Base-by-base conservation (phyloP, 1,140 invertebrate species). In the Aleiodes sp. region DNA sequence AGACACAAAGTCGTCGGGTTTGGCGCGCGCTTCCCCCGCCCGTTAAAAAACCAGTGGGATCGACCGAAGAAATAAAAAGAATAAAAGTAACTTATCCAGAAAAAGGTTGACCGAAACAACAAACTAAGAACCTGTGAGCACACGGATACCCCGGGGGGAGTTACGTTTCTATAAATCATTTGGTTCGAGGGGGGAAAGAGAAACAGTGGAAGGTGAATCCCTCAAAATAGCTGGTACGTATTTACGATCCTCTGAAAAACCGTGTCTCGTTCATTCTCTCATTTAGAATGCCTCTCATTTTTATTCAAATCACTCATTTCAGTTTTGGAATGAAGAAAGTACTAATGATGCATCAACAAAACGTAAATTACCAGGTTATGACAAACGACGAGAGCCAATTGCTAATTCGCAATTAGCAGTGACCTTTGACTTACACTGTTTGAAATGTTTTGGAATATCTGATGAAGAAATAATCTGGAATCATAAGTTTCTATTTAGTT, bases 141-240 rank as follows among this genome's bases (percentile, higher is more conserved):
- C 7, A 12, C 62, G 73, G 71, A n/a, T n/a, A n/a, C n/a, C 77
- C 79, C 74, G 71, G 75, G 77, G 43, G 76, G 76, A 82, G 81
- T 82, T 79, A 81, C 79, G 79, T 83, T 86, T 84, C 84, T 82
- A 85, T 86, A 86, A 86, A 86, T 85, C 84, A 85, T 86, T 74
- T 80, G n/a, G n/a, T n/a, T n/a, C 39, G 26, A 72, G 74, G 76
- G 16, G 21, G 21, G 19, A 52, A 24, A 1, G 4, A 21, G 19
- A 19, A 52, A 21, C n/a, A n/a, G 16, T 16, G 46, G 21, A 16
- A 21, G 2, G n/a, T 33, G 7, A 33, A 10, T 80, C 73, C 75
- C 78, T 82, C 79, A 76, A 57, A 73, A 73, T 66, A 46, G 10
- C 29, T 61, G 61, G 9, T 79, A 75, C 73, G 76, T 84, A 84